Evolutionary conservation across 1,140 invertebrate genomes (phyloP).

Genomic region (Halotydeus destructor): DNA sequence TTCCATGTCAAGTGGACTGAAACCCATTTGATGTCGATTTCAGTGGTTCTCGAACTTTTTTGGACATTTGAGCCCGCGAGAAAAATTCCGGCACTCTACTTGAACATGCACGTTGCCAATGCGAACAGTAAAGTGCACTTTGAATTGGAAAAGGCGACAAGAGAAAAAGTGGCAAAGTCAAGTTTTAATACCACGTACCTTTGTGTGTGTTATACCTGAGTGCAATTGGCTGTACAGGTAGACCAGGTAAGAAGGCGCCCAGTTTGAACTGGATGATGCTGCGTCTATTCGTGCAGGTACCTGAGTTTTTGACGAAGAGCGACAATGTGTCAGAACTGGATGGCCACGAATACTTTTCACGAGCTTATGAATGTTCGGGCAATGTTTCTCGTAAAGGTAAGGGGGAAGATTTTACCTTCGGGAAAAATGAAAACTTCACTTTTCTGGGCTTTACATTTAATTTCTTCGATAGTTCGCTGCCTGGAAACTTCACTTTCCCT

Average conservation of each 20-base stretch:
- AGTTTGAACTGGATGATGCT: conserved; percentile 8
- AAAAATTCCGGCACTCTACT: no score
- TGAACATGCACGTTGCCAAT: no score
- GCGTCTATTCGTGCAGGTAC: conserved; percentile 9
- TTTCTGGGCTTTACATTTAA: conserved; percentile 1
- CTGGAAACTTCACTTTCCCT: conserved; percentile 6
- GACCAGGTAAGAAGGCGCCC: conserved; percentile 11
- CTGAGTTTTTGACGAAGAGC: no score
- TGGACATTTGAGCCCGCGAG: no score
- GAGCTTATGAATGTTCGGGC: no score
- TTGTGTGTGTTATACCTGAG: conserved; percentile 3
- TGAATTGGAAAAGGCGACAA: background rate
- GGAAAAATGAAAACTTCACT: conserved; percentile 10
- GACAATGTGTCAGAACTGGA: no score
- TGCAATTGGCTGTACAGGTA: conserved; percentile 11
- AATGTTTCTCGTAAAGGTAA: no score
- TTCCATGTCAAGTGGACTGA: no score
- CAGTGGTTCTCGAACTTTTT: no score
- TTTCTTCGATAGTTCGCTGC: background rate
- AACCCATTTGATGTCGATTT: no score
- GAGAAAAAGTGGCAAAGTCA: background rate
- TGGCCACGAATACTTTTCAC: no score
- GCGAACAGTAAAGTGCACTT: background rate
- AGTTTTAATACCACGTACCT: background rate
- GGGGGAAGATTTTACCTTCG: no score